Base-by-base conservation (phyloP, 2,888 invertebrate species). In the Trissolcus japonicus region DNA sequence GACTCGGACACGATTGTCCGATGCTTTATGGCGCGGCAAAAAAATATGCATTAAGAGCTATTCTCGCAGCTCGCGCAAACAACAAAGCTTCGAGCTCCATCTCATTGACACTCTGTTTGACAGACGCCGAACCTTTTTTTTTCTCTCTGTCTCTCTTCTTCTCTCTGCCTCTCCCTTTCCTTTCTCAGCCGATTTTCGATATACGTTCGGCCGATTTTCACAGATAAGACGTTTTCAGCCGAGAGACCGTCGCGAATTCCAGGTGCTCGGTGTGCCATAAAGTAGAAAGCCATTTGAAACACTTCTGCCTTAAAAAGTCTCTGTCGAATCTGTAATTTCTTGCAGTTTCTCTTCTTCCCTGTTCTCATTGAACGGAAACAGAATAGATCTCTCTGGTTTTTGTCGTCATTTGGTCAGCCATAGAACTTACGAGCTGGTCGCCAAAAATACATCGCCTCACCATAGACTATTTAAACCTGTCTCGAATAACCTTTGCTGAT, bases 251-350 rank as follows among this genome's bases (percentile, higher is more conserved):
- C 48, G 57, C 59, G 60, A 75, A 80, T 80, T 79, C 80, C 80
- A 71, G 75, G 54, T 68, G 79, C 68, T 78, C 79, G 79, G 75
- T 79, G 75, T 74, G 80, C 79, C 79, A 67, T 80, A 77, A 80
- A 80, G 75, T 79, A 80, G 80, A 79, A 79, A 80, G 80, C 79
- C 61, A 59, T 76, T 68, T 62, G 77, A 68, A 71, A 76, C 66
- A 76, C 76, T 71, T 71, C 76, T 76, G 65, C 66, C 65, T 65
- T 66, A 71, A 69, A 71, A 66, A 66, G 56, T 76, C 46, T 59
- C 60, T 50, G 35, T 35, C 57, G 61, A 66, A 71, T 67, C 66
- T 51, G 56, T 69, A 41, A 67, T 46, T 71, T 54, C 53, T 71
- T 53, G 43, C 67, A 62, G 57, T 60, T 77, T 56, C 66, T 72